Conservation (phyloP, 1,140 invertebrate species). For the Lepidurus apus region DNA sequence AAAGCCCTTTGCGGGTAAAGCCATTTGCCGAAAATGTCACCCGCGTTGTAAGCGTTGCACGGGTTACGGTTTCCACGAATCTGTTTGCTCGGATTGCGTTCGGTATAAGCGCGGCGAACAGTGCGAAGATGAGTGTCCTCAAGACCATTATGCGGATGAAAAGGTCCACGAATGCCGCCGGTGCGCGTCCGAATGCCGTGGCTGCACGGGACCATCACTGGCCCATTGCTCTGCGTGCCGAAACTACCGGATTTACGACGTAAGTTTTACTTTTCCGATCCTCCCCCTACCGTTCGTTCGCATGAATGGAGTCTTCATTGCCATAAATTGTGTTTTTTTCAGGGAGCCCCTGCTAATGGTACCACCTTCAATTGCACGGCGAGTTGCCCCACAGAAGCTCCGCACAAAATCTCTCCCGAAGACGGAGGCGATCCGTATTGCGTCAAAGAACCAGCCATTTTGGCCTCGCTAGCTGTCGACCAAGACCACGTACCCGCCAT, state of each 20-base stretch:
- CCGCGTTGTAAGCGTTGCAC: conserved; percentile 80
- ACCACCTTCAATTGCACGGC: conserved; percentile 79
- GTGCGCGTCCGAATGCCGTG: conserved; percentile 73
- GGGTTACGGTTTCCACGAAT: conserved; percentile 77
- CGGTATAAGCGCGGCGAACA: conserved; percentile 79
- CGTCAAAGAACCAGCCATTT: conserved; percentile 53
- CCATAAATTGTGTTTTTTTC: background rate
- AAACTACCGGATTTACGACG: conserved; percentile 73
- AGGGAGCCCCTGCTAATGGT: conserved; percentile 47
- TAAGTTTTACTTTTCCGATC: conserved; percentile 39
- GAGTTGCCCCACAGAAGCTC: conserved; percentile 69
- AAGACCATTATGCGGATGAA: conserved; percentile 74
- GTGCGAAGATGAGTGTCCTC: conserved; percentile 83
- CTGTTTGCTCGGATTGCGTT: conserved; percentile 70
- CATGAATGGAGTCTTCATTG: conserved; percentile 32
- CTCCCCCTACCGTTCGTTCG: conserved; percentile 18
- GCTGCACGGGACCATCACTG: conserved; percentile 70
- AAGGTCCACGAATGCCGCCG: conserved; percentile 58
- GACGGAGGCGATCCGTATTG: conserved; percentile 71
- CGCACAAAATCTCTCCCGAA: conserved; percentile 68
- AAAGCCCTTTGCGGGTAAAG: conserved; percentile 67
- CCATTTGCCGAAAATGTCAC: conserved; percentile 83
- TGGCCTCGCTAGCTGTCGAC: conserved; percentile 45
- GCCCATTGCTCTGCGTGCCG: conserved; percentile 75
- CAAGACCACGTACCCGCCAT: conserved; percentile 61